These are phyloP conservation scores for Aradus depressus DNA, from an alignment of 2,888 invertebrate species.

Conservation along the genomic window DNA sequence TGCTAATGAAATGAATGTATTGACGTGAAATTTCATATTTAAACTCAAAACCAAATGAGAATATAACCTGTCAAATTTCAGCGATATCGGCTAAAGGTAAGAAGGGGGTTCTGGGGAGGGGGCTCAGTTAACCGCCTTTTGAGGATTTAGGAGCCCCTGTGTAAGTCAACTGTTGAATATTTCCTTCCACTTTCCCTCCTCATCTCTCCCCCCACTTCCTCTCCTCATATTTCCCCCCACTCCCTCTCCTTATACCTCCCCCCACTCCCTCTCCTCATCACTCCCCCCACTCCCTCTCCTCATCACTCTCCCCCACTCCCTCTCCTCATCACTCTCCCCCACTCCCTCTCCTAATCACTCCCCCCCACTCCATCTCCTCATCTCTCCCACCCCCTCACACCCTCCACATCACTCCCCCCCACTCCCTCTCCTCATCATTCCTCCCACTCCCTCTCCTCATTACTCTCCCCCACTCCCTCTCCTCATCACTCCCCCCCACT, in stretches of 20 bases:
- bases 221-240: too few species aligned
- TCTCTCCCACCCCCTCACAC: conserved; percentile 39
- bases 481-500: neutral
- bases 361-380: conserved; percentile 38
- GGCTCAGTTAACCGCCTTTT: too few species aligned
- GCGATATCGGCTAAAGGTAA: too few species aligned
- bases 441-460: conserved; percentile 37
- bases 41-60: too few species aligned
- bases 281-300: conserved; percentile 14
- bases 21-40: too few species aligned
- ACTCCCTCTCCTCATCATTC: conserved; percentile 38
- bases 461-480: conserved; percentile 31
- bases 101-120: too few species aligned
- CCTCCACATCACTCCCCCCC: conserved; percentile 36
- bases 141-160: too few species aligned
- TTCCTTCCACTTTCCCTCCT: too few species aligned
- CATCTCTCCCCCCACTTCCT: too few species aligned
- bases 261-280: conserved; percentile 18
- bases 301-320: conserved; percentile 29
- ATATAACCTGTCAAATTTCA: too few species aligned
- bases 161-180: too few species aligned
- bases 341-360: conserved; percentile 36
- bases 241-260: neutral
- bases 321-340: conserved; percentile 29
- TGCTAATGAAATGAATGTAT: too few species aligned